These are phyloP conservation scores for Pediacus dermestoides DNA, from an alignment of 2,888 invertebrate genomes.

Conservation along the genomic window DNA sequence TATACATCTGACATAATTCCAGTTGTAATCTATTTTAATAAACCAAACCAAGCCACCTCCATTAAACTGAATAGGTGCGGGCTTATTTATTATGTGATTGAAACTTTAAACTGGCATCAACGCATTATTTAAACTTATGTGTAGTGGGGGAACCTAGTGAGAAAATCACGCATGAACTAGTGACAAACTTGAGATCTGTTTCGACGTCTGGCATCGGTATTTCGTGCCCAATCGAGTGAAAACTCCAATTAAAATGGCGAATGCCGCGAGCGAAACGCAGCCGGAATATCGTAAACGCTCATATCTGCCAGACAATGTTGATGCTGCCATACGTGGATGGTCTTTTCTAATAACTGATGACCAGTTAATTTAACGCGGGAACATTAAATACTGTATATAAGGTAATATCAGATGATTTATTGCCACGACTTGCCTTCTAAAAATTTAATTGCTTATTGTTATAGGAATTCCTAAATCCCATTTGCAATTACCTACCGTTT, in stretches of 20 bases:
- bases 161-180: constrained; percentile 33
- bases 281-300: constrained; percentile 33
- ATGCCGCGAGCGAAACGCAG: constrained; percentile 33
- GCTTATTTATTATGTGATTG: too few relatives aligned
- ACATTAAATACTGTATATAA: not conserved
- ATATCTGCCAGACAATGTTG: constrained; percentile 25
- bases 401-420: not conserved
- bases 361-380: too few relatives aligned
- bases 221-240: constrained; percentile 41
- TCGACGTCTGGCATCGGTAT: constrained; percentile 38
- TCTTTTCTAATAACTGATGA: too few relatives aligned
- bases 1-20: too few relatives aligned
- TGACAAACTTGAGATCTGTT: constrained; percentile 32
- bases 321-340: too few relatives aligned
- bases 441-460: constrained; percentile 1
- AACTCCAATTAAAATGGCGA: constrained; percentile 43
- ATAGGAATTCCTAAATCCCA: not conserved
- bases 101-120: too few relatives aligned
- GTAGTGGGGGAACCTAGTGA: constrained; percentile 3
- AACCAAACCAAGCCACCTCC: too few relatives aligned
- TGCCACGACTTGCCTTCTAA: too few relatives aligned
- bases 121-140: constrained; percentile 3
- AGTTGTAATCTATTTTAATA: too few relatives aligned
- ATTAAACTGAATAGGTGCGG: too few relatives aligned
- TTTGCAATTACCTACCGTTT: constrained; percentile 1